Conservation (phyloP, 2,113 vertebrate genomes). For the Paedocypris sp. region DNA sequence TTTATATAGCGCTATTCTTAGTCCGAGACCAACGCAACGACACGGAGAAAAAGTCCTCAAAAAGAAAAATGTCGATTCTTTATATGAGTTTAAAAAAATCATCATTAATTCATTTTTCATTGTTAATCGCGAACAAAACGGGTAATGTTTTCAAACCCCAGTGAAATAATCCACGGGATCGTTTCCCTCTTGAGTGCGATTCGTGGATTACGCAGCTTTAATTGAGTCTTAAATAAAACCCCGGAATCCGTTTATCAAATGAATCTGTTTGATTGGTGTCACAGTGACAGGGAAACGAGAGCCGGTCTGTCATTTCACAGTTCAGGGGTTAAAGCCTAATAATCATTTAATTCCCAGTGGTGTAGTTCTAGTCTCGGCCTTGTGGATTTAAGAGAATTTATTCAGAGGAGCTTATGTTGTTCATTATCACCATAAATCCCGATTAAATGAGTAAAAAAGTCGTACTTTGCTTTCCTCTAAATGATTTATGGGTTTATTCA, state of each 20-base stretch:
- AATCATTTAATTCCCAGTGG: constrained; percentile 77
- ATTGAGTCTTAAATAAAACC: constrained; percentile 50
- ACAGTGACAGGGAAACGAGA: constrained; percentile 41
- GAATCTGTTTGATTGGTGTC: constrained; percentile 20
- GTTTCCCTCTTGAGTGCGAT: constrained; percentile 52
- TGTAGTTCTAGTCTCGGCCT: constrained; percentile 62
- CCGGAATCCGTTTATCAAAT: constrained; percentile 30
- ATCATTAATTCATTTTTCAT: too few relatives aligned
- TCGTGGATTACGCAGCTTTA: constrained; percentile 64
- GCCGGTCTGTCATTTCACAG: constrained; percentile 52
- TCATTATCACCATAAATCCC: constrained; percentile 68
- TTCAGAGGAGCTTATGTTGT: constrained; percentile 92
- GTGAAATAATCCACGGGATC: constrained; percentile 54
- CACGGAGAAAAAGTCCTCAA: too few relatives aligned
- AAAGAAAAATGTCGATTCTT: too few relatives aligned
- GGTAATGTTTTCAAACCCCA: constrained; percentile 13
- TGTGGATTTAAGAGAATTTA: too few relatives aligned
- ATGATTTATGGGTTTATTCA: too few relatives aligned
- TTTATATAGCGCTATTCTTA: too few relatives aligned
- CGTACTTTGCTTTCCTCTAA: too few relatives aligned
- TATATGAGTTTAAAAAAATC: too few relatives aligned
- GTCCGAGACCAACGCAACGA: too few relatives aligned
- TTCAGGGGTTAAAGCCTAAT: constrained; percentile 82
- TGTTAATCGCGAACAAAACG: neutral
- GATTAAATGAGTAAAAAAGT: constrained; percentile 18